phyloP scores from a whole-genome alignment of 1,140 invertebrate genomes.

The Papilio polyxenes region DNA sequence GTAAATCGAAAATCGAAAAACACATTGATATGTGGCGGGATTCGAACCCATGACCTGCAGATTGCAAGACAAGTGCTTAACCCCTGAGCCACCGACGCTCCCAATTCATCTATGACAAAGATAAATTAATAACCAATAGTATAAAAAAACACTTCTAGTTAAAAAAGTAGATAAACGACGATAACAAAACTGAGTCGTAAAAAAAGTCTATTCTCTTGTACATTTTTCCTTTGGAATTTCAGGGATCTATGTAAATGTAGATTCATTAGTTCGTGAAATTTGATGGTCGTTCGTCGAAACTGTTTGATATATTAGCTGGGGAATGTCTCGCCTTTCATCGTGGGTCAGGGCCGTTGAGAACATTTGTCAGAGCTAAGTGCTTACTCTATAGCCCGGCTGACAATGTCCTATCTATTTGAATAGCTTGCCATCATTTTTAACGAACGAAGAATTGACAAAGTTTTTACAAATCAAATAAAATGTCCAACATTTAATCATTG shows the following conservation, averaged over 20 bases:
- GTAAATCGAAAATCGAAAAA: no score
- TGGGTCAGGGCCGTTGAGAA: slow-evolving; percentile 24
- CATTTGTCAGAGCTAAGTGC: slow-evolving; percentile 34
- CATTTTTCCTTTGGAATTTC: slow-evolving; percentile 1
- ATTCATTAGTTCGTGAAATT: slow-evolving; percentile 35
- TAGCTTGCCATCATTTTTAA: slow-evolving; percentile 18
- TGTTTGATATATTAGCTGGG: slow-evolving; percentile 28
- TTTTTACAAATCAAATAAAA: not conserved
- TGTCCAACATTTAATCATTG: not conserved
- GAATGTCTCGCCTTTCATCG: slow-evolving; percentile 29
- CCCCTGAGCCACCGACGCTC: no score
- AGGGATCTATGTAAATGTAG: slow-evolving; percentile 17
- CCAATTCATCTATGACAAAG: no score
- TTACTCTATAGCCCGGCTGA: not conserved
- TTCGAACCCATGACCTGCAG: no score
- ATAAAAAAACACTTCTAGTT: not conserved
- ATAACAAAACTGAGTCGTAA: not conserved
- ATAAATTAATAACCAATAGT: no score
- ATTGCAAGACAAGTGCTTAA: no score
- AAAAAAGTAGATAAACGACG: not conserved
- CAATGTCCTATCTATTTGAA: slow-evolving; percentile 32
- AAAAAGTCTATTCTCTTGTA: not conserved
- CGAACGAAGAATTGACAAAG: not conserved
- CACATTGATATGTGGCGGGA: no score
- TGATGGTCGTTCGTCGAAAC: slow-evolving; percentile 22